Conservation (phyloP, 53 echinoderm and acorn worm species). For the Apostichopus leukothele region DNA sequence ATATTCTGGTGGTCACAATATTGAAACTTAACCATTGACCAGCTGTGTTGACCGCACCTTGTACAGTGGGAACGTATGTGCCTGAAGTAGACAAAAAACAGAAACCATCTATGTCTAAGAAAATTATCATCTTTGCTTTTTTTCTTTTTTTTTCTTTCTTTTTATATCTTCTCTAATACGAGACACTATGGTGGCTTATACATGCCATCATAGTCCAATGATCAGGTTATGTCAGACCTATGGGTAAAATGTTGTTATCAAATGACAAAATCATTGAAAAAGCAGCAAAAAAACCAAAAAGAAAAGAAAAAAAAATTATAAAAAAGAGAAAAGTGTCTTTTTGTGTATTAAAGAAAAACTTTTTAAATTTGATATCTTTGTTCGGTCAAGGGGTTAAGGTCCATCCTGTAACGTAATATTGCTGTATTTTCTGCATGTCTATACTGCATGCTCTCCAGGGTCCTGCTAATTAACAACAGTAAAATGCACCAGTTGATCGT, state of each 20-base stretch:
- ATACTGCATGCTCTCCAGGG: too few species aligned
- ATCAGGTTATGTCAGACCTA: constrained; percentile 43
- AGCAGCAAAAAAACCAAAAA: too few species aligned
- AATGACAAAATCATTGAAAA: background rate
- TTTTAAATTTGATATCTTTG: too few species aligned
- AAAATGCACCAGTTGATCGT: too few species aligned
- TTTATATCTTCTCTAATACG: too few species aligned
- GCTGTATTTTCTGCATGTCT: too few species aligned
- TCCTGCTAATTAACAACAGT: too few species aligned
- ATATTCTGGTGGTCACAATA: constrained; percentile 15
- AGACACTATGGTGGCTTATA: background rate
- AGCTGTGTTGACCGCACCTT: background rate
- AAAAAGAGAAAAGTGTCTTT: too few species aligned
- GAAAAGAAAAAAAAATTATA: background rate
- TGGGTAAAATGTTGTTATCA: constrained; percentile 29
- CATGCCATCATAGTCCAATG: background rate
- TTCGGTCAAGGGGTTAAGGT: too few species aligned
- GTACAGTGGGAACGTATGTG: constrained; percentile 28
- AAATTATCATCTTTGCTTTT: background rate
- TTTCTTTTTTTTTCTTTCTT: background rate
- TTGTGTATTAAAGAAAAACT: too few species aligned
- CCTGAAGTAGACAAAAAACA: background rate
- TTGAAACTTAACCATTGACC: background rate
- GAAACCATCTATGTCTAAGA: constrained; percentile 4
- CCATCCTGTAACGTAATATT: too few species aligned